Evolutionary conservation across 1,140 invertebrate genomes (phyloP).

Genomic region (Apis mellifera): Amel_HAv3.1 CM009943.2:73001-73500

Average conservation of each 20-base stretch:
- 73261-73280: not conserved
- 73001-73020: too few relatives aligned
- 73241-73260: not conserved
- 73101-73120: not conserved
- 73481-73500: too few relatives aligned
- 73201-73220: not conserved
- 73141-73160: too few relatives aligned
- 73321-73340: not conserved
- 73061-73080: too few relatives aligned
- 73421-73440: too few relatives aligned
- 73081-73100: too few relatives aligned
- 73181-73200: too few relatives aligned
- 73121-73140: not conserved
- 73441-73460: not conserved
- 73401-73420: not conserved
- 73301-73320: not conserved
- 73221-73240: not conserved
- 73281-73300: not conserved
- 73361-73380: not conserved
- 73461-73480: not conserved
- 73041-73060: too few relatives aligned
- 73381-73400: not conserved
- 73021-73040: too few relatives aligned
- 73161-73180: not conserved
- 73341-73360: not conserved